Percentiles rank a stretch among this genome's conserved stretches.
Evolutionary conservation across 2,113 vertebrate species (phyloP).

Genomic region (Diglossa brunneiventris): DNA sequence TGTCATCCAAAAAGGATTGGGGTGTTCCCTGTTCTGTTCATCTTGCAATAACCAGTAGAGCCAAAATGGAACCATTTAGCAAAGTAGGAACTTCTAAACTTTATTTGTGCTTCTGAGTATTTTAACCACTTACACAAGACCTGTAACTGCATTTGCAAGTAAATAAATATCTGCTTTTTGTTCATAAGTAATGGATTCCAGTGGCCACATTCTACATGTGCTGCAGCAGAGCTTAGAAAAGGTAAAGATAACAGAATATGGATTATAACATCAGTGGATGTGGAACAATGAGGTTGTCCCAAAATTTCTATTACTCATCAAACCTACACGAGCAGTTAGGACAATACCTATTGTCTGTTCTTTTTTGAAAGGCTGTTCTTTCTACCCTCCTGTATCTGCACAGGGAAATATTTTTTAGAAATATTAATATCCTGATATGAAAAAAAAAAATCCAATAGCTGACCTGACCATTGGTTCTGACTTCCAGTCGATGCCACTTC

Average conservation of each 20-base stretch:
- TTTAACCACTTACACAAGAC: not conserved
- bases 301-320: not conserved
- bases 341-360: not conserved
- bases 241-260: not conserved
- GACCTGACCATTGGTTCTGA: conserved; percentile 86
- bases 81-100: not conserved
- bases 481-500: conserved; percentile 86
- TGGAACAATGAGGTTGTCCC: not conserved
- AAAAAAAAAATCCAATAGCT: not conserved
- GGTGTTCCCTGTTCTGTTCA: not conserved
- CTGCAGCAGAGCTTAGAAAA: not conserved
- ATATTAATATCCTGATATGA: not conserved
- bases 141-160: not conserved
- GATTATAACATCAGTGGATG: not conserved
- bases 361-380: not conserved
- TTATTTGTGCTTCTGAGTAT: not conserved
- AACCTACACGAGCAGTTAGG: not conserved
- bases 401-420: not conserved
- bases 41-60: not conserved
- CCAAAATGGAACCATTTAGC: not conserved
- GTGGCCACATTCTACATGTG: not conserved
- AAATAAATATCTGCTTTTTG: not conserved
- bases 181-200: not conserved
- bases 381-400: not conserved
- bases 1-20: not conserved